Base-by-base conservation (phyloP, 1,140 invertebrate species). In the Planococcus citri region DNA sequence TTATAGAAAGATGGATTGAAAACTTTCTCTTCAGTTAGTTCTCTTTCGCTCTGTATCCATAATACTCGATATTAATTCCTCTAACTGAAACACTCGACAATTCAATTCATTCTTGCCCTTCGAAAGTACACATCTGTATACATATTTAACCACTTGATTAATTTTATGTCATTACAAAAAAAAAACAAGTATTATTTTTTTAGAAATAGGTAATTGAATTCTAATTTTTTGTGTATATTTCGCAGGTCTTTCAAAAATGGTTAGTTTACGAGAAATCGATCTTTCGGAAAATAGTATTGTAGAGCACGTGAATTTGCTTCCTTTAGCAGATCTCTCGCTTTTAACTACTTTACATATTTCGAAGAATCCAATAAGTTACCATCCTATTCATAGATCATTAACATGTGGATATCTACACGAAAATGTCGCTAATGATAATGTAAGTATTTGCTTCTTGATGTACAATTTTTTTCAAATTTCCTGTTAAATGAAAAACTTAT, bases 331-430 rank as follows among this genome's bases (percentile, higher is more conserved):
- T 51, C 78, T 87, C 71, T 76, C 81, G 9, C 77, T 80, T 1
- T 76, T 87, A 1, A 76, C 82, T 51, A 81, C 77, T 74, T 69
- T 87, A 9, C 82, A 80, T 70, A 74, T 87, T 10, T 76, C 80
- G 70, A 83, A 83, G 1, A 87, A 87, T 79, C 85, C 86, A 1
- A 72, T 87, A 9, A 79, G 80, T 27, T 86, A 82, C 75, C 81
- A 85, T 77, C 79, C 80, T 0, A 78, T 82, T 37, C 84, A 87
- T 76, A 79, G 85, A 57, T 72, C 78, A 70, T 74, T 80, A 3
- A 81, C 82, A 1, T 80, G 82, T 1, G 79, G 80, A 73, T 82
- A 84, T 77, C 76, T 87, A 10, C 81, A 85, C 76, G 78, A 80
- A 70, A 82, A 81, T 72, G 78, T 82, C 12, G 51, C 68, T 27